These are phyloP conservation scores for Aratinga solstitialis DNA, from an alignment of 2,797 vertebrate species.

Conservation along the genomic window DNA sequence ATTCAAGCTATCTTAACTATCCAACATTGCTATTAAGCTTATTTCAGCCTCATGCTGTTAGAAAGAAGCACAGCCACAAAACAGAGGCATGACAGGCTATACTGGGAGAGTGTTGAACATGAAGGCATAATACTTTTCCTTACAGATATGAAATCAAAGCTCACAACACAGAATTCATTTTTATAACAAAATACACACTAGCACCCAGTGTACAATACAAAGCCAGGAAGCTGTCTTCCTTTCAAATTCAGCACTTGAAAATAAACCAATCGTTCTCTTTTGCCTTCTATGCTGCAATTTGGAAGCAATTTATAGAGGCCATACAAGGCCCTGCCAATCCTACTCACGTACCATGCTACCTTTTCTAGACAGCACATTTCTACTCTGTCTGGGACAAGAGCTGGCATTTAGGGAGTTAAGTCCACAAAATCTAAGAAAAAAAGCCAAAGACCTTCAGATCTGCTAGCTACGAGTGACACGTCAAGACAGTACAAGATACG, in stretches of 20 bases:
- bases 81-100: background rate
- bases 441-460: background rate
- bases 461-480: background rate
- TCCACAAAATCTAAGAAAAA: background rate
- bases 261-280: background rate
- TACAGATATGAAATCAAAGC: background rate
- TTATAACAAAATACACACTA: background rate
- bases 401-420: background rate
- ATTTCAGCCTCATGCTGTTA: background rate
- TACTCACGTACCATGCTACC: background rate
- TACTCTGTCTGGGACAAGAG: background rate
- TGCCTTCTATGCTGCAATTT: background rate
- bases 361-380: background rate
- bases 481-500: background rate
- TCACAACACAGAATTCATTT: background rate
- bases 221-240: background rate
- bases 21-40: background rate
- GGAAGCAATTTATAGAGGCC: background rate
- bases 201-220: background rate
- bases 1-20: background rate
- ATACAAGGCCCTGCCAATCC: background rate
- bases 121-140: background rate
- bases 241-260: background rate
- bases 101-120: accelerated
- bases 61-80: background rate